phyloP scores from a whole-genome alignment of 2,888 invertebrate species.

The Eurois occulta region DNA sequence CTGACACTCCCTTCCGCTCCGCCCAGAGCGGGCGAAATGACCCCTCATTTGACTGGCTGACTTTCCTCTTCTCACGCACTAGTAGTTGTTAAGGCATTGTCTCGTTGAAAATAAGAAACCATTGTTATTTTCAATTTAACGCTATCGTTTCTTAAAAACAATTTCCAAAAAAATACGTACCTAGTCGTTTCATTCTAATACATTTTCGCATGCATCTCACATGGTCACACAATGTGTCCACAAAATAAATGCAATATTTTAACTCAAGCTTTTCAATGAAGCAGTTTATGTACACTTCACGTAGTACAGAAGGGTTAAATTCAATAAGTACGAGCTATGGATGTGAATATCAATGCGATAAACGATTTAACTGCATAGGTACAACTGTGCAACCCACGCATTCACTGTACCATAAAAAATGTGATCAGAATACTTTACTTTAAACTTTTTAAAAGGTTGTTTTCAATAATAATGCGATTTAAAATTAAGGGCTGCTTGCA shows the following conservation, averaged over 20 bases:
- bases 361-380: constrained; percentile 14
- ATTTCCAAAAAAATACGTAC: background rate
- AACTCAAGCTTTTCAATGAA: constrained; percentile 1
- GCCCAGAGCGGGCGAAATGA: no score
- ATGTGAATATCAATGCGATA: constrained; percentile 20
- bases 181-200: background rate
- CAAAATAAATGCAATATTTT: constrained; percentile 19
- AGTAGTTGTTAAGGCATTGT: background rate
- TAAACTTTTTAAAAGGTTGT: background rate
- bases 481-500: background rate
- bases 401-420: background rate
- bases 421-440: constrained; percentile 16
- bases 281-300: background rate
- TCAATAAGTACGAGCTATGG: constrained; percentile 7
- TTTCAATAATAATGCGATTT: background rate
- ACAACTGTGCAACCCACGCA: background rate
- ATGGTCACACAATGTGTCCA: background rate
- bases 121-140: background rate
- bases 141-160: background rate
- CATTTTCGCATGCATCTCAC: background rate
- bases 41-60: no score
- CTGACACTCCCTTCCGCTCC: no score
- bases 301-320: constrained; percentile 9
- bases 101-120: background rate
- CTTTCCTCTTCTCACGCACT: background rate